A percentile compares a stretch with the other conserved stretches of the same genome.
These are phyloP conservation scores for Uloborus plumipes DNA, from an alignment of 2,888 invertebrate species.

Conservation along the genomic window DNA sequence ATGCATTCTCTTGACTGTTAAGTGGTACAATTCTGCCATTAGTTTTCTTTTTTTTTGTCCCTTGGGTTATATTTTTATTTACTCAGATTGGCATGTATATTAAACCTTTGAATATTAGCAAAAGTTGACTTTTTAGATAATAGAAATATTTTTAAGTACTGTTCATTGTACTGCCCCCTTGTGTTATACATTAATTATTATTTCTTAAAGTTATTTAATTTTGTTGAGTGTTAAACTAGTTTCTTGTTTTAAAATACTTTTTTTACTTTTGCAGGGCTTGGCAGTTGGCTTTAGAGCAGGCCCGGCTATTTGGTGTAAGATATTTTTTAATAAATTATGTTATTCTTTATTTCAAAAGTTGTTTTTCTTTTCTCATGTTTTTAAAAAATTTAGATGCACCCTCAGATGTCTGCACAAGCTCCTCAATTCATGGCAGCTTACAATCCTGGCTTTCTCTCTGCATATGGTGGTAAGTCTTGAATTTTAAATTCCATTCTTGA, in stretches of 20 bases:
- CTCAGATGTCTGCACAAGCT: constrained; percentile 45
- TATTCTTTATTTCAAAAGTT: background rate
- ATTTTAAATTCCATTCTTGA: background rate
- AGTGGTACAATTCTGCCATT: too few species aligned
- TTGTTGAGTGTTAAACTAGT: too few species aligned
- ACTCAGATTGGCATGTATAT: too few species aligned
- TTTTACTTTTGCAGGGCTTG: constrained; percentile 68
- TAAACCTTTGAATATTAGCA: too few species aligned
- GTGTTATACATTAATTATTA: too few species aligned
- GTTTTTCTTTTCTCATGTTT: background rate
- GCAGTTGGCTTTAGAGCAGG: constrained; percentile 69
- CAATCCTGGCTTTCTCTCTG: constrained; percentile 52
- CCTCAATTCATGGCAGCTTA: constrained; percentile 50
- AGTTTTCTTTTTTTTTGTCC: too few species aligned
- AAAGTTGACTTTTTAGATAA: too few species aligned
- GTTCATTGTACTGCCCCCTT: too few species aligned
- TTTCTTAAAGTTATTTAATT: too few species aligned
- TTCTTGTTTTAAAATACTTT: background rate
- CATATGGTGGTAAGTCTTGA: constrained; percentile 46
- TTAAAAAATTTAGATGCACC: constrained; percentile 39
- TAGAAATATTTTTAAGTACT: too few species aligned
- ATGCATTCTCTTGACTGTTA: too few species aligned
- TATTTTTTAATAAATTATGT: constrained; percentile 4
- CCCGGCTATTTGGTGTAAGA: constrained; percentile 66
- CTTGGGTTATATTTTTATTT: too few species aligned